A percentile compares a stretch with the other conserved stretches of the same genome.
Evolutionary conservation across 2,797 vertebrate species (phyloP).

Genomic region (Sphenopsis melanotis): DNA sequence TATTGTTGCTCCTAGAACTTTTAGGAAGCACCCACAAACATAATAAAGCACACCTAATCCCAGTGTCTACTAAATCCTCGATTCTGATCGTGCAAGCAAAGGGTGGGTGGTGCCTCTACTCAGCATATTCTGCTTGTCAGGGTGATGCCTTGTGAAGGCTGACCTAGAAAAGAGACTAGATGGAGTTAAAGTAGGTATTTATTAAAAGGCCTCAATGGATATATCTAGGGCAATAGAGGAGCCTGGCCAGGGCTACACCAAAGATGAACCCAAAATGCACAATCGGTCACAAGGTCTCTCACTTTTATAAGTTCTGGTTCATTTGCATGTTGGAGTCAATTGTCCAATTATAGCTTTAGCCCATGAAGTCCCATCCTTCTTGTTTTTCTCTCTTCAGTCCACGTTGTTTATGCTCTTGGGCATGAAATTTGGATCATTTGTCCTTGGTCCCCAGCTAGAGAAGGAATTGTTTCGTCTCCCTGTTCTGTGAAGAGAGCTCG

Average conservation of each 20-base stretch:
- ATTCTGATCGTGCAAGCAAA: neutral
- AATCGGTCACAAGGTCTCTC: neutral
- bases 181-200: neutral
- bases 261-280: neutral
- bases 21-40: neutral
- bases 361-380: neutral
- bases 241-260: neutral
- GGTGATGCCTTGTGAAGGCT: neutral
- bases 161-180: neutral
- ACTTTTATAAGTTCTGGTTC: neutral
- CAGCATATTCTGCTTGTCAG: neutral
- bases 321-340: neutral
- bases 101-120: rapidly evolving
- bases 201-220: neutral
- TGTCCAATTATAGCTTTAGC: neutral
- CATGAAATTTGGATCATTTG: neutral
- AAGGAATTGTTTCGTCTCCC: neutral
- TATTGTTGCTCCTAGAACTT: neutral
- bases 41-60: neutral
- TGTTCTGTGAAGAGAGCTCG: neutral
- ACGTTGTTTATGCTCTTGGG: neutral
- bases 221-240: neutral
- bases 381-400: neutral
- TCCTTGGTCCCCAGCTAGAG: neutral
- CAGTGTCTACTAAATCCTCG: neutral